Evolutionary conservation across 2,888 invertebrate genomes (phyloP).

Genomic region (Schizotus pectinicornis): DNA sequence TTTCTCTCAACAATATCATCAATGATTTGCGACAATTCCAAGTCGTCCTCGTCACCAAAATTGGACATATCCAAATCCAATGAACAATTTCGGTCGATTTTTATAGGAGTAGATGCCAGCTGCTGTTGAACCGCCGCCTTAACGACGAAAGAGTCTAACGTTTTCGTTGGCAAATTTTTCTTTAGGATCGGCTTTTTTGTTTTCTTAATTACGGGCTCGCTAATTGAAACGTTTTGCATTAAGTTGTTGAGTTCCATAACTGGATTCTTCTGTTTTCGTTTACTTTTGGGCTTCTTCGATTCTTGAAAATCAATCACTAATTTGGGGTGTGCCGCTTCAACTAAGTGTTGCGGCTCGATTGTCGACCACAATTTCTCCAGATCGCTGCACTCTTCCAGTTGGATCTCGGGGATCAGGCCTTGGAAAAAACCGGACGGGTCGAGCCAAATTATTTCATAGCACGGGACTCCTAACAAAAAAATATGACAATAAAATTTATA

Average conservation of each 20-base stretch:
- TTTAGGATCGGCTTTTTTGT: constrained; percentile 25
- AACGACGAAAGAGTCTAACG: constrained; percentile 43
- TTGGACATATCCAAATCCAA: constrained; percentile 46
- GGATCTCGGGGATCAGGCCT: constrained; percentile 66
- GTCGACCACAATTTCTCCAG: constrained; percentile 66
- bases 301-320: constrained; percentile 62
- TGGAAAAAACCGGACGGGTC: constrained; percentile 65
- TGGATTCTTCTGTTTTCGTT: constrained; percentile 40
- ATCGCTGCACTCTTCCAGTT: constrained; percentile 59
- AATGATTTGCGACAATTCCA: constrained; percentile 63
- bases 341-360: constrained; percentile 70
- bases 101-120: constrained; percentile 40
- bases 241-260: constrained; percentile 32
- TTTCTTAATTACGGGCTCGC: constrained; percentile 24
- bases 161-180: constrained; percentile 34
- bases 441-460: constrained; percentile 76
- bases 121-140: neutral
- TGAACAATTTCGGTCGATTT: constrained; percentile 12
- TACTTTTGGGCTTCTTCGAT: constrained; percentile 61
- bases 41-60: constrained; percentile 56
- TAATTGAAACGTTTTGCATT: constrained; percentile 27
- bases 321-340: constrained; percentile 68
- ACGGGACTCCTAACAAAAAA: constrained; percentile 63
- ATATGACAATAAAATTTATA: too few species aligned
- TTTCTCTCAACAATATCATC: constrained; percentile 58